A percentile compares a stretch with the other conserved stretches of the same genome.
phyloP scores from a whole-genome alignment of 2,797 vertebrate species.

The Florisuga fusca region DNA sequence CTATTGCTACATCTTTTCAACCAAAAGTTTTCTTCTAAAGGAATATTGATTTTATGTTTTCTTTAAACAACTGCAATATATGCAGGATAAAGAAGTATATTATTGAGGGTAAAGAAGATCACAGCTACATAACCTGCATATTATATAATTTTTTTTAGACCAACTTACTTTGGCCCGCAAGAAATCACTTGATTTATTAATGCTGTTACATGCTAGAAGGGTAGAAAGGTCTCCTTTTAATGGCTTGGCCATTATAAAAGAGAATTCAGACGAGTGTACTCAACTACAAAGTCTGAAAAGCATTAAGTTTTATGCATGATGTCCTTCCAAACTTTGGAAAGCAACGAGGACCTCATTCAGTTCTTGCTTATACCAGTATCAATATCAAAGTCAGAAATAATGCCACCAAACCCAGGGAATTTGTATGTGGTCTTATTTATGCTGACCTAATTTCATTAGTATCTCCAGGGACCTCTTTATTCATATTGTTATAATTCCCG shows the following conservation, averaged over 20 bases:
- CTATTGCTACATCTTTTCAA: conserved; percentile 55
- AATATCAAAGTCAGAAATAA: not conserved
- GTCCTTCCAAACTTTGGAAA: conserved; percentile 60
- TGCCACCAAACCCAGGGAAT: not conserved
- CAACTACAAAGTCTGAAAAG: conserved; percentile 39
- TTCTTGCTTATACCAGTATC: not conserved
- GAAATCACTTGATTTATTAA: conserved; percentile 65
- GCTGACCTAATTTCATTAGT: not conserved
- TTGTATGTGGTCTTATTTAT: not conserved
- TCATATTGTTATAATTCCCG: not conserved
- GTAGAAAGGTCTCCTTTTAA: conserved; percentile 71
- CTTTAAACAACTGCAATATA: not conserved
- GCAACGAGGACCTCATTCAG: not conserved
- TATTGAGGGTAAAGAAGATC: not conserved
- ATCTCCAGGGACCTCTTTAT: not conserved
- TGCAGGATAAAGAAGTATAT: not conserved
- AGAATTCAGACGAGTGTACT: conserved; percentile 17
- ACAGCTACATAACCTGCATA: not conserved
- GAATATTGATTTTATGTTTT: not conserved
- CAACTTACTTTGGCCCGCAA: not conserved
- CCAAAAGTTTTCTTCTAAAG: conserved; percentile 41
- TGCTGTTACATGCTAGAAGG: not conserved
- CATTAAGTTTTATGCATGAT: conserved; percentile 38
- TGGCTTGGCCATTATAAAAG: conserved; percentile 62
- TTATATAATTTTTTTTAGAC: conserved; percentile 5